Base-by-base conservation (phyloP, 2,113 vertebrate genomes). In the Crotalus viridis region DNA sequence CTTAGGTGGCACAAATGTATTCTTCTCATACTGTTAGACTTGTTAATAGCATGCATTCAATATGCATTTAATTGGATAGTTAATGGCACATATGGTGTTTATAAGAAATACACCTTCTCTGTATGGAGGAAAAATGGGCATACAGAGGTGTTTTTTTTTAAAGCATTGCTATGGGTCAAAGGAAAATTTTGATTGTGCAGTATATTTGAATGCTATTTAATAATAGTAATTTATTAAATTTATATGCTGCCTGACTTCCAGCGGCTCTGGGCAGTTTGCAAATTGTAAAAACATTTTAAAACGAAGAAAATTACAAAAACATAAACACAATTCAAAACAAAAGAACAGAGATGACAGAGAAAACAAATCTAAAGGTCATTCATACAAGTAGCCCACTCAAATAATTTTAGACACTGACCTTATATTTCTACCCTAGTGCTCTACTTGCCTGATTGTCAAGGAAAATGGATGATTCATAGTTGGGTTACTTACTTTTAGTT, bases 11-110 rank as follows among this genome's bases (percentile, higher is more conserved):
- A 1, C 55, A 93, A 94, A 21, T 87, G n/a, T 90, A 86, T 93
- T 90, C n/a, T 91, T 91, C 52, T 74, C 51, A 56, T 89, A 89
- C n/a, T 46, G 48, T 89, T 89, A 89, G 87, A 81, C 24, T 89
- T 87, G 43, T 92, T 81, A 92, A 89, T 92, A 92, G 87, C 91
- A 89, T 81, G 87, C 88, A 88, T 89, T 92, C 74, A 92, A 89
- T 74, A 92, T 90, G 54, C 54, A 89, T 89, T 92, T 89, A 92
- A 89, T 85, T 89, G 74, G 69, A 90, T 90, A 51, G 28, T 89
- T 89, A 92, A 74, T 28, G 55, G 74, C n/a, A 57, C 26, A 89
- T 22, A 7, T 57, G 24, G 13, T 86, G 26, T 52, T 89, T 52
- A 39, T 33, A 88, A 88, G 57, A 88, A 88, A 88, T 39, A 88